Evolutionary conservation across 2,888 invertebrate species (phyloP), one percentile per base, ranked within the genome.

Genomic region (Lasiommata megera): DNA sequence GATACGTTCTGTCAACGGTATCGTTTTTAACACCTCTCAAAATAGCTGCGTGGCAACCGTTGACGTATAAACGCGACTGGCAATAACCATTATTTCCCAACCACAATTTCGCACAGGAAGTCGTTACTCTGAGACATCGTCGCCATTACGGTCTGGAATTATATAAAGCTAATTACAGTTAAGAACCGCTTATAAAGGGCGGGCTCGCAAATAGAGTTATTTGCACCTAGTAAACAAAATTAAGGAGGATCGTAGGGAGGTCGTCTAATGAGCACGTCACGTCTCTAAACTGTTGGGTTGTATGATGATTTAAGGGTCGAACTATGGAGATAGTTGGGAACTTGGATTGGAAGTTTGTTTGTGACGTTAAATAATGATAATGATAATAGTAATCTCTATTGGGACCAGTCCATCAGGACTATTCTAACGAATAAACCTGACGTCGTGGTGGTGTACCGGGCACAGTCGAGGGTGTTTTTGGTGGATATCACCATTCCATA

Each of bases 121-220:
- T 78, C 83, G 79, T 84, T 82, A 65, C 51, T 60, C 51, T 44
- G 53, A 58, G 66, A 60, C 72, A 67, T 70, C 69, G 69, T 57
- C 62, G 72, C 74, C 79, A 79, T 80, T 82, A 79, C 74, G 77
- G 76, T 80, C 82, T 84, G 80, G 83, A 86, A 84, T 78, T 82
- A 81, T 81, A 78, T 80, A 67, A 74, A 74, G 79, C 81, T 85
- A 85, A 87, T 87, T 85, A 82, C 77, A 72, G 70, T 72, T 67
- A 74, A 77, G 74, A 67, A 52, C 63, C 63, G 63, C 73, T 70
- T 69, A 70, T 63, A 69, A 74, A 72, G 73, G 71, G 69, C 67
- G 62, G 58, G 54, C 62, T 62, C 46, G 60, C 63, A 63, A 65
- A 67, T 64, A 66, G 60, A 67, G 65, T 65, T 66, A 59, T 66